Percentiles rank a stretch among this genome's conserved stretches.
These are phyloP conservation scores for Chrysomela aeneicollis DNA, from an alignment of 2,888 invertebrate species.

Conservation along the genomic window DNA sequence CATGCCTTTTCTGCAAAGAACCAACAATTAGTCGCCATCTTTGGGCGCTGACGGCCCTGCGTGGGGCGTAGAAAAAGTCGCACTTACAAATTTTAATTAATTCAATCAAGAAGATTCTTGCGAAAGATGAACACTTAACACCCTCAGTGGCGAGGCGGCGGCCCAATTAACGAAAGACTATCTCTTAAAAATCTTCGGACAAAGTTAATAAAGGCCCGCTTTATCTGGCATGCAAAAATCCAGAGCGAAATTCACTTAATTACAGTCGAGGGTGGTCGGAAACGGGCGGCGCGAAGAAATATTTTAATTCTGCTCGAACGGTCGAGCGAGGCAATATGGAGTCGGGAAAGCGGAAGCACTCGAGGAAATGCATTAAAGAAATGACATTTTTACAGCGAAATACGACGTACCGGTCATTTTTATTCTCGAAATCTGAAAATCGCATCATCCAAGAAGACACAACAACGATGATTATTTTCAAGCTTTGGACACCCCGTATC, in stretches of 20 bases:
- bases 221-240: slow-evolving; percentile 38
- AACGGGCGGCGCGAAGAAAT: slow-evolving; percentile 15
- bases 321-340: slow-evolving; percentile 18
- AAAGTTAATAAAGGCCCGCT: slow-evolving; percentile 33
- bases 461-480: too few relatives aligned
- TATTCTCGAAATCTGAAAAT: slow-evolving; percentile 19
- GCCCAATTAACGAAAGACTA: slow-evolving; percentile 25
- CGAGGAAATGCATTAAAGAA: slow-evolving; percentile 30
- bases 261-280: slow-evolving; percentile 27
- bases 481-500: too few relatives aligned
- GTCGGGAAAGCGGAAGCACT: slow-evolving; percentile 13
- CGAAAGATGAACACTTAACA: slow-evolving; percentile 5
- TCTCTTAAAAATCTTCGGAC: slow-evolving; percentile 20
- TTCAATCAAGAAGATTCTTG: not conserved
- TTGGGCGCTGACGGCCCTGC: not conserved
- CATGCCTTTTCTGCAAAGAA: too few relatives aligned
- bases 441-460: slow-evolving; percentile 1
- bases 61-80: not conserved
- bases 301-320: slow-evolving; percentile 25
- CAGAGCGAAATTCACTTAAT: slow-evolving; percentile 37
- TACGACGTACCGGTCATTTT: slow-evolving; percentile 21
- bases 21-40: too few relatives aligned
- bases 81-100: slow-evolving; percentile 4
- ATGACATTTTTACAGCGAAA: slow-evolving; percentile 22
- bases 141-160: not conserved